These are phyloP conservation scores for Prosapia bicincta DNA, from an alignment of 2,888 invertebrate species.

Conservation along the genomic window DNA sequence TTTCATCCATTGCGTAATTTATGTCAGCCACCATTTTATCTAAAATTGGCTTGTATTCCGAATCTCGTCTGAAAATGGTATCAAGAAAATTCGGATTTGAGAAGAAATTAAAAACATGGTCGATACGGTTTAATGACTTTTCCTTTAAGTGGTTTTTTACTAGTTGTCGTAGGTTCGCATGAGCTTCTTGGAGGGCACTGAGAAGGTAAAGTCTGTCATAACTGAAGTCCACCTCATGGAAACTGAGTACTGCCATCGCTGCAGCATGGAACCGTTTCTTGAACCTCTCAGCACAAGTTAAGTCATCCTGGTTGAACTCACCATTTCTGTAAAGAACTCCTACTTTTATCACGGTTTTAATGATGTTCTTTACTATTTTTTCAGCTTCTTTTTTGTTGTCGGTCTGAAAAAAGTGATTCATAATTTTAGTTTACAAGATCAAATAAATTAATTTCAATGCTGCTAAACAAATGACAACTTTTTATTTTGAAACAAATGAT, in stretches of 20 bases:
- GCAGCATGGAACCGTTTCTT: conserved; percentile 64
- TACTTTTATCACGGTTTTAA: conserved; percentile 94
- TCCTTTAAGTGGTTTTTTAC: conserved; percentile 79
- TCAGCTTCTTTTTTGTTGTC: conserved; percentile 86
- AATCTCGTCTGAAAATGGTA: conserved; percentile 49
- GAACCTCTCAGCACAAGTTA: conserved; percentile 60
- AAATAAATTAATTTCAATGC: no score
- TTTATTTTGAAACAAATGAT: no score
- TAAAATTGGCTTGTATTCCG: conserved; percentile 48
- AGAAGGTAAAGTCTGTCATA: conserved; percentile 81
- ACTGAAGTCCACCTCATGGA: conserved; percentile 83
- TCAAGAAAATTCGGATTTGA: conserved; percentile 51
- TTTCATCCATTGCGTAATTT: conserved; percentile 47
- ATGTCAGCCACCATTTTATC: conserved; percentile 50
- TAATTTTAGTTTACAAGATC: no score
- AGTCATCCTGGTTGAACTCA: conserved; percentile 74
- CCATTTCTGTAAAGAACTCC: conserved; percentile 65
- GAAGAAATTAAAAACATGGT: conserved; percentile 61
- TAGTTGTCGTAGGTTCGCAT: conserved; percentile 68
- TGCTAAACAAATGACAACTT: no score
- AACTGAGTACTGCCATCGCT: conserved; percentile 72
- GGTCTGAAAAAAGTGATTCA: conserved; percentile 55
- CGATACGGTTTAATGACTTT: conserved; percentile 74
- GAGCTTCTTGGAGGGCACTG: conserved; percentile 73
- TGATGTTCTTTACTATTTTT: conserved; percentile 92